These are phyloP conservation scores for Anoncus sp. DNA, from an alignment of 2,888 invertebrate genomes.

Conservation along the genomic window DNA sequence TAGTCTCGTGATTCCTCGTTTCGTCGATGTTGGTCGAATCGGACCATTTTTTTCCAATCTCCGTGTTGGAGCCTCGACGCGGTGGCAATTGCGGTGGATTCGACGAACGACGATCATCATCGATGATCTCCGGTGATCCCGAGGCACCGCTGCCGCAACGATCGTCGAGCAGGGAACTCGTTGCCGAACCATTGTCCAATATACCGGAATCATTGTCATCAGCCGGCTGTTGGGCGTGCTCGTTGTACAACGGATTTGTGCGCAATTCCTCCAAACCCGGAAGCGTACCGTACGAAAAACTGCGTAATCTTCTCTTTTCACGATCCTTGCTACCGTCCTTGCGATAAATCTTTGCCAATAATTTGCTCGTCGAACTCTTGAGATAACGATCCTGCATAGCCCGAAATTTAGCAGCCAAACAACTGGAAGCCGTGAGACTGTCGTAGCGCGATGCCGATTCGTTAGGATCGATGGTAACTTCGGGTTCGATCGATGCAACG, in stretches of 20 bases:
- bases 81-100: conserved; percentile 78
- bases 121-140: conserved; percentile 60
- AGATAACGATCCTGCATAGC: conserved; percentile 89
- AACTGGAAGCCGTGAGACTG: conserved; percentile 81
- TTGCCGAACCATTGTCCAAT: conserved; percentile 89
- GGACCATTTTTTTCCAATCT: no score
- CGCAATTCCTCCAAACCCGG: conserved; percentile 90
- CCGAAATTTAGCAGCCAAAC: conserved; percentile 88
- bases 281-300: conserved; percentile 90
- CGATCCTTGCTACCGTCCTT: conserved; percentile 77
- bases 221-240: conserved; percentile 87
- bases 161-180: conserved; percentile 86
- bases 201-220: conserved; percentile 92
- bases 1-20: conserved; percentile 45
- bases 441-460: conserved; percentile 73
- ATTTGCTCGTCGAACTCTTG: conserved; percentile 88
- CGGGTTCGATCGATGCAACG: no score
- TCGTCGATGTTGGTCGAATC: no score
- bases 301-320: conserved; percentile 84
- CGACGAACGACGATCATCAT: conserved; percentile 52
- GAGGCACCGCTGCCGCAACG: conserved; percentile 77
- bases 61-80: conserved; percentile 50
- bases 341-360: conserved; percentile 88
- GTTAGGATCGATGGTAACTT: conserved; percentile 5
- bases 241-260: conserved; percentile 87